Base-by-base conservation (phyloP, 2,113 vertebrate species). In the Dipodomys ordii region DNA sequence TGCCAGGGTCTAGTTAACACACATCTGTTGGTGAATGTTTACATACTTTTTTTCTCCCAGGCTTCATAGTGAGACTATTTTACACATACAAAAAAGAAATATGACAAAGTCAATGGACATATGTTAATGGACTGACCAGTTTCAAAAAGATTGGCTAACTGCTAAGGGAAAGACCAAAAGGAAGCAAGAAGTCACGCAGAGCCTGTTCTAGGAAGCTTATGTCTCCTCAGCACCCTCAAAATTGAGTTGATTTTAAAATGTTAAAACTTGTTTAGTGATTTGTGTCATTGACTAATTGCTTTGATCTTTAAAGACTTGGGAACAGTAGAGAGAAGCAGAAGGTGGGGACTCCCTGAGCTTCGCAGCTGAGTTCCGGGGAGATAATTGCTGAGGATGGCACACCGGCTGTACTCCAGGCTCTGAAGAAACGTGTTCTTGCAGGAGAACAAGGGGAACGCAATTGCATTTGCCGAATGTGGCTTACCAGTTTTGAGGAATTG, bases 191-290 rank as follows among this genome's bases (percentile, higher is more conserved):
- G 12, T 39, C 57, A 90, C 60, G n/a, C 25, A 53, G 83, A 87
- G 53, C 35, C 27, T 80, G 39, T 84, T 78, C 28, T 78, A 67
- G 84, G 71, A 84, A 25, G 4, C 83, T 72, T 81, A 1, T 67
- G 10, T 85, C 82, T 90, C 6, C 68, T 20, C 12, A 30, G 60
- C 76, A n/a, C 8, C 16, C 83, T 95, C 74, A 77, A 72, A 77
- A 46, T 27, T 87, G 46, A 91, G n/a, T 94, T 95, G 87, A 72
- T 88, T 92, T 85, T 82, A n/a, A 91, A 86, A 68, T 83, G 69
- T 94, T 84, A 93, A 46, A 57, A 71, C 88, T 85, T 96, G 69
- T 90, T 92, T 79, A 92, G 76, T 93, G 72, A 96, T 86, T 96
- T 87, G 88, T 46, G 30, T 89, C 86, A 85, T 65, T 25, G 1